Evolutionary conservation across 1,140 invertebrate genomes (phyloP), one percentile per base, ranked within the genome.

Genomic region (Philopotamus ludificatus): DNA sequence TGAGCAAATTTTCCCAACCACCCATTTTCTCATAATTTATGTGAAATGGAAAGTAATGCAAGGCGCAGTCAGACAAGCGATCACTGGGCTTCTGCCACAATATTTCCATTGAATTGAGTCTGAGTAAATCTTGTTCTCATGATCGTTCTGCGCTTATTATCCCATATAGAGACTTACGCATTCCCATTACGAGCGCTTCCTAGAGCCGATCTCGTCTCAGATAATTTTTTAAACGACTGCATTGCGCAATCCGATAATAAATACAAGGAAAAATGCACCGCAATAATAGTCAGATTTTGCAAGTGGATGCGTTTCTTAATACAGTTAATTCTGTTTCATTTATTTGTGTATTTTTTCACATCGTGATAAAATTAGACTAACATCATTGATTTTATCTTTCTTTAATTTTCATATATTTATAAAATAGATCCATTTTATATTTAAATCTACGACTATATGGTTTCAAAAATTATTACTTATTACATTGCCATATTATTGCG

Each of bases 101-200:
- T 3, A 15, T 50, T 50, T 21, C 47, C 15, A 22, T 50, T 12
- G 28, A 34, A 34, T 7, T 34, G 4, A 34, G 12, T 34, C 47
- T 22, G 15, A 3, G 44, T 18, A n/a, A 3, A 20, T 18, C 10
- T 21, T 15, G 1, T 49, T 49, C 47, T 49, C 47, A 49, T 15
- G 47, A 15, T 49, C 47, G 21, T 21, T 18, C 9, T 21, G 10
- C 3, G 3, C 47, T 2, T 18, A 49, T 49, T 49, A 49, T 49
- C 15, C 47, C 51, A 55, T 55, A 55, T 55, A 42, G 54, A 42
- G 21, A 57, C 41, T 54, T 34, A 54, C 54, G 54, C 54, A 57
- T 50, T 50, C 10, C 39, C 28, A 57, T 41, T 28, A 57, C 10
- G n/a, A n/a, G 34, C 18, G 3, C 34, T 53, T 28, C 54, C 28